Evolutionary conservation across 2,797 vertebrate genomes (phyloP).

Genomic region (Lacerta viridis): DNA sequence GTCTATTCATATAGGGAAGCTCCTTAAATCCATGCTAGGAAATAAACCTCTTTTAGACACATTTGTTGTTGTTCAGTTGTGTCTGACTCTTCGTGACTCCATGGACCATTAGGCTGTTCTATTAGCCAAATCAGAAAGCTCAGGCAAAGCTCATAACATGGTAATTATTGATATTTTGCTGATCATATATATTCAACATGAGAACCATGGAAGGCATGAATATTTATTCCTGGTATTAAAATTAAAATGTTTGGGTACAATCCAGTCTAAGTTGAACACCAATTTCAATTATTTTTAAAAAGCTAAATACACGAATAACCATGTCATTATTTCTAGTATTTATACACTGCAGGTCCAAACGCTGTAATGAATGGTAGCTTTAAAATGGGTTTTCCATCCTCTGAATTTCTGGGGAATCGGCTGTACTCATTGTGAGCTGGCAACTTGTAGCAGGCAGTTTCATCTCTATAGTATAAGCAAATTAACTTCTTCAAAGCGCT

Average conservation of each 20-base stretch:
- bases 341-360: neutral
- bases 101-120: too few relatives aligned
- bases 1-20: neutral
- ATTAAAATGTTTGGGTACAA: neutral
- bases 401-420: neutral
- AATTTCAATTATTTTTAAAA: neutral
- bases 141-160: neutral
- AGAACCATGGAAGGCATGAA: conserved; percentile 32
- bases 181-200: conserved; percentile 17
- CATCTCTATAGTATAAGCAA: conserved; percentile 40
- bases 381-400: neutral
- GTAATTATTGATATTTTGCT: conserved; percentile 31
- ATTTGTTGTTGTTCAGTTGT: too few relatives aligned
- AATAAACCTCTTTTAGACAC: neutral
- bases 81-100: too few relatives aligned
- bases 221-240: conserved; percentile 27
- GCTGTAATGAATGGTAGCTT: neutral
- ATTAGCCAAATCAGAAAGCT: neutral
- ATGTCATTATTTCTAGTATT: neutral
- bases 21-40: neutral
- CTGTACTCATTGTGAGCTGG: conserved; percentile 23
- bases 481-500: neutral
- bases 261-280: neutral
- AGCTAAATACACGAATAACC: neutral
- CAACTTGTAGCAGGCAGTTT: conserved; percentile 30